These are phyloP conservation scores for Ceyx margarethae DNA, from an alignment of 2,113 vertebrate species.

Conservation along the genomic window DNA sequence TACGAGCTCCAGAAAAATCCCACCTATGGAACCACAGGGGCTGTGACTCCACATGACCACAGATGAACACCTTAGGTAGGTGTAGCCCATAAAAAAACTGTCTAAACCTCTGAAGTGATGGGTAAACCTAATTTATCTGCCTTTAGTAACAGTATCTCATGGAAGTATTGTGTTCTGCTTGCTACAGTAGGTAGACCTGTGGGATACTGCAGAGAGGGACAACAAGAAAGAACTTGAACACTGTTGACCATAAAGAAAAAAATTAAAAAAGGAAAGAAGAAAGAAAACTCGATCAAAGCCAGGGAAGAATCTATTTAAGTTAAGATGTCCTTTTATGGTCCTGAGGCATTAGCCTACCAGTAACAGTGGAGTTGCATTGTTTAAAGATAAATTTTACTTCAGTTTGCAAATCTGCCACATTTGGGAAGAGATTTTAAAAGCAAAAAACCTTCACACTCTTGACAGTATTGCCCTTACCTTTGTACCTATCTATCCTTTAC, in stretches of 20 bases:
- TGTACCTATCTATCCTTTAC: background rate
- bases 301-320: background rate
- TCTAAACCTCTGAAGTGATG: background rate
- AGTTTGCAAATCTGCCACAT: background rate
- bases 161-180: background rate
- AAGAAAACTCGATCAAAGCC: background rate
- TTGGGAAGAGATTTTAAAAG: background rate
- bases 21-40: background rate
- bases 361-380: background rate
- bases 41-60: background rate
- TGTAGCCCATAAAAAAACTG: background rate
- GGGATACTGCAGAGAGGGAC: background rate
- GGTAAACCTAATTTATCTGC: background rate
- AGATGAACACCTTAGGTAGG: background rate
- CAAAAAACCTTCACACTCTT: background rate
- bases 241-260: background rate
- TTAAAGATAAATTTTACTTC: conserved; percentile 26
- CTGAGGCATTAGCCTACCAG: background rate
- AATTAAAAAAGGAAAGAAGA: background rate
- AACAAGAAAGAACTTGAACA: background rate
- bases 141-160: background rate
- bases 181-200: background rate
- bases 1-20: background rate
- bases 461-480: background rate
- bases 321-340: background rate